Evolutionary conservation across 30 jellyfish, hydroid and myxozoan genomes (phyloP), one percentile per base, ranked within the genome.

Genomic region (Turritopsis dohrnii): DNA sequence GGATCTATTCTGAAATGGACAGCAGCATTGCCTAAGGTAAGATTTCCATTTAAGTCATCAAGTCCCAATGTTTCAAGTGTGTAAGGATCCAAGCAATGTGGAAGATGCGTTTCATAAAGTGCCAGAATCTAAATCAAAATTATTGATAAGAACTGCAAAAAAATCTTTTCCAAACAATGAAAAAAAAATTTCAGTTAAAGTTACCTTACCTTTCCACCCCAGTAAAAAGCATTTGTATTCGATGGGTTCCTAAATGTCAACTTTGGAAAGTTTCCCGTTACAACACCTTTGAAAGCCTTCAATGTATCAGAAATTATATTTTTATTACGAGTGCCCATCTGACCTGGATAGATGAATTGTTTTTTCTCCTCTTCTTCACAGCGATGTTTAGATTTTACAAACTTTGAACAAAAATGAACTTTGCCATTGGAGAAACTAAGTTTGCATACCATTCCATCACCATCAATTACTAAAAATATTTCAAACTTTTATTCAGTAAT

Each of bases 391-490:
- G 99, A 77, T 9, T 53, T 80, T 66, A 94, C 97, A 87, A 90
- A 94, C 87, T 87, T 94, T 41, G 99, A 94, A 19, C 84, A 83
- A 84, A 94, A 89, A 75, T 94, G 99, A 19, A 86, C 96, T 80
- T 30, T 31, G 29, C 99, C 99, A 89, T 94, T 83, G 53, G 65
- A 29, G 31, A 94, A 71, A 0, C 91, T 71, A 82, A 94, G 69
- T 16, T 96, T 94, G 83, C 99, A 94, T 8, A 94, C 89, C 96
- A 94, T 86, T 19, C 99, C 99, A 89, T 94, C 99, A 0, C 99
- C 97, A 84, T 94, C 99, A 94, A 94, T 94, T 17, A 97, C 99
- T 94, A 71, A 18, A 76, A 54, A 77, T 73, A 65, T 21, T 41
- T 41, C 5, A 41, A 41, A 41, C n/a, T n/a, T n/a, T n/a, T n/a